Percentiles rank a stretch among this genome's conserved stretches.
These are phyloP conservation scores for Papilio gigon DNA, from an alignment of 2,888 invertebrate genomes.

Conservation along the genomic window DNA sequence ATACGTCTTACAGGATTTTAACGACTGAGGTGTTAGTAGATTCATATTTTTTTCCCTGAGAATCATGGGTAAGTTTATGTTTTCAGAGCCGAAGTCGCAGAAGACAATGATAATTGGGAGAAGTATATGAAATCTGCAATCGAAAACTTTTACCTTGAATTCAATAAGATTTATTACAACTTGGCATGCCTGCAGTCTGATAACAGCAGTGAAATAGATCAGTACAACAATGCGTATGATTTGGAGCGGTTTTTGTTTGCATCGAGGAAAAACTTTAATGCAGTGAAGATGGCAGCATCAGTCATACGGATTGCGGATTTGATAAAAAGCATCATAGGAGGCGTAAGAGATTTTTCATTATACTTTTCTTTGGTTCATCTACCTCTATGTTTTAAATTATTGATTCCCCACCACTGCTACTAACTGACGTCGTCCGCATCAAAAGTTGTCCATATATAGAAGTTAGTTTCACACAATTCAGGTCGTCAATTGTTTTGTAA, in stretches of 20 bases:
- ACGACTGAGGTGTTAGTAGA: too few relatives aligned
- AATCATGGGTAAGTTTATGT: too few relatives aligned
- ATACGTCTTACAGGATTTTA: too few relatives aligned
- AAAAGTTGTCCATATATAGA: too few relatives aligned
- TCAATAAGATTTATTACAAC: slow-evolving; percentile 7
- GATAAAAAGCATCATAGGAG: slow-evolving; percentile 30
- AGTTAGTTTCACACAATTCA: neutral
- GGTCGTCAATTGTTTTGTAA: neutral
- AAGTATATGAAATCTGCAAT: slow-evolving; percentile 14
- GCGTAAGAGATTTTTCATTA: slow-evolving; percentile 15
- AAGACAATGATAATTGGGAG: slow-evolving; percentile 8
- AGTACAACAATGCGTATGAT: slow-evolving; percentile 14
- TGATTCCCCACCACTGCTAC: too few relatives aligned
- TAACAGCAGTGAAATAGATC: neutral
- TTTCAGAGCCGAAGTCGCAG: slow-evolving; percentile 14
- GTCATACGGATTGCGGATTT: slow-evolving; percentile 24
- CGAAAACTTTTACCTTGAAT: slow-evolving; percentile 20
- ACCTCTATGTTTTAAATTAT: neutral
- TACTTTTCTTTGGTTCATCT: neutral
- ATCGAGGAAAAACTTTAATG: slow-evolving; percentile 18
- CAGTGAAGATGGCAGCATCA: slow-evolving; percentile 32
- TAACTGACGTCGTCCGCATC: too few relatives aligned
- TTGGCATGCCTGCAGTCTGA: neutral
- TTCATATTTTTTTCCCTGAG: too few relatives aligned
- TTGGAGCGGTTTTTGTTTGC: slow-evolving; percentile 6